These are phyloP conservation scores for Sphyrna mokarran DNA, from an alignment of 2,113 vertebrate genomes.

Conservation along the genomic window DNA sequence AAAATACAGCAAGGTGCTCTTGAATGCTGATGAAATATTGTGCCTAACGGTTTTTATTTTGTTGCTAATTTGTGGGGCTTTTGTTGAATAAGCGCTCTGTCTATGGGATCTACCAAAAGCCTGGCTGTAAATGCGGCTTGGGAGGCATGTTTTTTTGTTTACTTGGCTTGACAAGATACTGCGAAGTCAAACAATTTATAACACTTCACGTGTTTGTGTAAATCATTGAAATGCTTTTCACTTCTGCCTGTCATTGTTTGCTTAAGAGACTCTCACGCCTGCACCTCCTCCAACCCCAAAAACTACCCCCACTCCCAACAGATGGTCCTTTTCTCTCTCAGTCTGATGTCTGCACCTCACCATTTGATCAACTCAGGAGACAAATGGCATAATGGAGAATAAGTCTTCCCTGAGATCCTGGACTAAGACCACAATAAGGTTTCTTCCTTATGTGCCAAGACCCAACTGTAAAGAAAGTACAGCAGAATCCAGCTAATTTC, in stretches of 20 bases:
- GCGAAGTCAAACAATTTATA: conserved; percentile 81
- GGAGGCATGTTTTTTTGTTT: conserved; percentile 66
- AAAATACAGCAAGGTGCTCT: conserved; percentile 96
- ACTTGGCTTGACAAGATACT: conserved; percentile 78
- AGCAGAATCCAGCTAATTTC: background rate
- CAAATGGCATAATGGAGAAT: conserved; percentile 83
- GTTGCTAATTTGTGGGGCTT: background rate
- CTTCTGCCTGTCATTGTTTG: conserved; percentile 93
- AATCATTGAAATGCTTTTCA: conserved; percentile 94
- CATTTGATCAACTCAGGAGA: conserved; percentile 84
- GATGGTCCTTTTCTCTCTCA: conserved; percentile 98
- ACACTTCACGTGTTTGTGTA: conserved; percentile 95
- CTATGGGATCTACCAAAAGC: conserved; percentile 10
- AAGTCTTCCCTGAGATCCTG: conserved; percentile 54
- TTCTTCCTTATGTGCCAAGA: conserved; percentile 52
- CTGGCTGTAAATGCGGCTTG: conserved; percentile 42
- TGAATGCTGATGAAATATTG: conserved; percentile 83
- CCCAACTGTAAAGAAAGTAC: conserved; percentile 40
- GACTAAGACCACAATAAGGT: conserved; percentile 52
- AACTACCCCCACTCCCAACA: conserved; percentile 53
- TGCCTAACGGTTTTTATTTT: conserved; percentile 71
- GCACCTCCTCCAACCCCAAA: background rate
- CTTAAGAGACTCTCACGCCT: conserved; percentile 71
- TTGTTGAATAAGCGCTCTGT: background rate
- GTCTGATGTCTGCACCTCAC: conserved; percentile 84